Base-by-base conservation (phyloP, 2,113 vertebrate genomes). In the Panthera uncia region DNA sequence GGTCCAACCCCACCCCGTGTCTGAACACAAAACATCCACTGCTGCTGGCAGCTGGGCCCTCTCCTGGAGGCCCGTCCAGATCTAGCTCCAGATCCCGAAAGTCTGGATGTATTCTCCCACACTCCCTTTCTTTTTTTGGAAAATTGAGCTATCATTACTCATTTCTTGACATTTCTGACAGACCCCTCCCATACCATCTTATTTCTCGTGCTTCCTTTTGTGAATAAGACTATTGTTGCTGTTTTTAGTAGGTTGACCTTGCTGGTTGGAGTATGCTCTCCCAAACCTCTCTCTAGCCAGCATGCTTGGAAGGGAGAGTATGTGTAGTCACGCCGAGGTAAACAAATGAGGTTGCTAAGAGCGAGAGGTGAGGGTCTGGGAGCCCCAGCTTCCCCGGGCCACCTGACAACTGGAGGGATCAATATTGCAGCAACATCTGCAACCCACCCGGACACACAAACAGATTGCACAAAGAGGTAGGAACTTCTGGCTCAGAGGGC, bases 201-300 rank as follows among this genome's bases (percentile, higher is more conserved):
- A 41, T 48, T 89, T 89, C n/a, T 85, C n/a, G 21, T 50, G 14
- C 48, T 65, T 86, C 86, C 48, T 95, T 91, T 61, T 55, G 65
- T 85, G 66, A 61, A 45, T 41, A n/a, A 31, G 92, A 55, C 27
- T n/a, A 38, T 18, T 91, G 69, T 71, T 66, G 16, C 50, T 69
- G 2, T 90, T 91, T 89, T 81, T 69, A 74, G 68, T n/a, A 74
- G 83, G 55, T 27, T 92, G 84, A 52, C 52, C 27, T 86, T 81
- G 52, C 38, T 73, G 61, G 57, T 16, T 25, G 63, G 61, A 78
- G 23, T 2, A 13, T 25, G 71, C 66, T 52, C 33, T 57, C 79
- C 36, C 90, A 36, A 57, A 27, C 7, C 38, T 45, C 38, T 5
- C 38, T 45, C 38, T 45, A 2, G 29, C 23, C 27, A 48, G 18